Evolutionary conservation across 2,113 vertebrate species (phyloP), one percentile per base, ranked within the genome.

Genomic region (Anhinga anhinga): DNA sequence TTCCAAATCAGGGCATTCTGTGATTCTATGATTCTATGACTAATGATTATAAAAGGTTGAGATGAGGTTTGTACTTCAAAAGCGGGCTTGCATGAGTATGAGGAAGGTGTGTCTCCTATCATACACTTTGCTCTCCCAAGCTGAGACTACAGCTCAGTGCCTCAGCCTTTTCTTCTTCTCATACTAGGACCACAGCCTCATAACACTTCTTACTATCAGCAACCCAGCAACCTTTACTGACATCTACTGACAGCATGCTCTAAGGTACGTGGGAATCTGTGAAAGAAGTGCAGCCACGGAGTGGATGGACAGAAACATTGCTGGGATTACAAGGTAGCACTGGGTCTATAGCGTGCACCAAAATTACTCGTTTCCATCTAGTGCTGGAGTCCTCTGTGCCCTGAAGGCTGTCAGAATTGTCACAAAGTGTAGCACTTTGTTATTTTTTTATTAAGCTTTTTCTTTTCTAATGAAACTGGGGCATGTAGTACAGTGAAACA

Each of bases 321-420:
- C 95, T 66, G 98, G 67, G 58, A 98, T 97, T 44, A 96, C 94
- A 97, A 8, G 98, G 98, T 16, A 98, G 8, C 47, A 97, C 69
- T 2, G 98, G 98, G 59, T 98, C 97, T 30, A 97, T 98, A 52
- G 26, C 99, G 50, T 1, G 94, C 98, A n/a, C 98, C 95, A 26
- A 99, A 99, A 4, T 87, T 65, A 93, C 91, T 83, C 11, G 93
- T 95, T 66, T 67, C 53, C 49, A 97, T 84, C 76, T 95, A 87
- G 5, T 34, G 19, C n/a, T 96, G 66, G 30, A 98, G 77, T 23
- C 95, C 97, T 6, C 45, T 12, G 61, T 99, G 97, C 59, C 93
- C 79, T 98, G 97, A 4, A 99, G 96, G 44, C 97, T 95, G 62
- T 90, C 76, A 50, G 29, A 38, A 9, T 29, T 67, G 22, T 44